Conservation (phyloP, 2,113 vertebrate species). For the Chascanopsetta lugubris region DNA sequence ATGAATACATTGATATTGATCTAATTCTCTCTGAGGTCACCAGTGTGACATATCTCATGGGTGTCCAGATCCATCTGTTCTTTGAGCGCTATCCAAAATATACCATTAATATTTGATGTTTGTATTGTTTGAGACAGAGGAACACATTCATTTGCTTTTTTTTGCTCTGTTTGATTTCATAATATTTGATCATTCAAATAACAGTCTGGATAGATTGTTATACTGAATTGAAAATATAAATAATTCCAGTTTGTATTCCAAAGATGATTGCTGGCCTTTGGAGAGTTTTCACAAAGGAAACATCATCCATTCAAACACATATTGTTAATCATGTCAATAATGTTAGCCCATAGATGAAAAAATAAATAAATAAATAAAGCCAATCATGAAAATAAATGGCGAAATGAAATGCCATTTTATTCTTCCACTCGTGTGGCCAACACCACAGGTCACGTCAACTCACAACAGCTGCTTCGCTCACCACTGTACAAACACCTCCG, state of each 20-base stretch:
- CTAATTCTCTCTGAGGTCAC: too few relatives aligned
- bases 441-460: background rate
- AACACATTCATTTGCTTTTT: too few relatives aligned
- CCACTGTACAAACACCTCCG: slow-evolving; percentile 50
- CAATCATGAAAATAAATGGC: too few relatives aligned
- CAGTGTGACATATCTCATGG: background rate
- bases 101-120: too few relatives aligned
- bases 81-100: background rate
- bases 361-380: background rate
- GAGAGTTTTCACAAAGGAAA: background rate
- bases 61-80: background rate
- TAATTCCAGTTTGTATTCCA: background rate
- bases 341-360: background rate
- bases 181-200: background rate
- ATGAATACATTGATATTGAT: too few relatives aligned
- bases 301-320: background rate
- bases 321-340: background rate
- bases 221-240: too few relatives aligned
- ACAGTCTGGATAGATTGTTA: background rate
- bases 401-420: background rate
- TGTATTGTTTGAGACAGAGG: background rate
- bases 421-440: background rate
- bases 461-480: background rate
- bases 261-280: background rate
- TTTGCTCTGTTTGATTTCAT: background rate